Evolutionary conservation across 2,797 vertebrate genomes (phyloP).

Genomic region (Falco columbarius): DNA sequence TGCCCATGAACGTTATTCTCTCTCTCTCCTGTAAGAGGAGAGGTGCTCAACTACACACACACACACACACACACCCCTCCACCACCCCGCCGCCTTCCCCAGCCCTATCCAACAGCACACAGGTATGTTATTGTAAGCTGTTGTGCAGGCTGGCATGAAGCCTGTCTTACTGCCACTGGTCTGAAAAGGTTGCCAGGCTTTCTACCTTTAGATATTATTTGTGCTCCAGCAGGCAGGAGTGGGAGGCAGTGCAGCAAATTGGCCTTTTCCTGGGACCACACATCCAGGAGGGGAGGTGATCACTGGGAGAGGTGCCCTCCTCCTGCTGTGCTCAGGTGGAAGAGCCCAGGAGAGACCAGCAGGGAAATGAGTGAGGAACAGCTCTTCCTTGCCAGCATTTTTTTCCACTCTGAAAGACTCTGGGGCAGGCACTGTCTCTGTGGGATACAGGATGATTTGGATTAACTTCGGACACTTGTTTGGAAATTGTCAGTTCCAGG

Average conservation of each 20-base stretch:
- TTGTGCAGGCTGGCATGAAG: not conserved
- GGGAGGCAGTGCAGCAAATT: not conserved
- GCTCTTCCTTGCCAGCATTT: not conserved
- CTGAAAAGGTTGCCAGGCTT: not conserved
- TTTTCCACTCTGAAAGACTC: not conserved
- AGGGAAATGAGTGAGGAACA: not conserved
- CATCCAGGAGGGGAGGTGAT: not conserved
- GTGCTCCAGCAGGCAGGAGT: not conserved
- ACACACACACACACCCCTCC: too few species aligned
- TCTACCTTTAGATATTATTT: not conserved
- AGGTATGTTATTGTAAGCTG: not conserved
- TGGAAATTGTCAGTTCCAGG: not conserved
- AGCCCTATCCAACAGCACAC: rapidly evolving
- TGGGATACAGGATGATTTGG: not conserved
- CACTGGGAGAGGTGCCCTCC: not conserved
- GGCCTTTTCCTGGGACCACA: not conserved
- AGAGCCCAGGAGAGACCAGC: not conserved
- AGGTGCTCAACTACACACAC: not conserved
- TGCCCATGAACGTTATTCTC: not conserved
- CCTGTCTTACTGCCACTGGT: not conserved
- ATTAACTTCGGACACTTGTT: not conserved
- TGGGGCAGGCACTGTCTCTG: not conserved
- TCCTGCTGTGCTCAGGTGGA: not conserved
- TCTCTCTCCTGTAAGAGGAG: not conserved
- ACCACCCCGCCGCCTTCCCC: not conserved